Base-by-base conservation (phyloP, 2,888 invertebrate species). In the Cistogaster globosa region DNA sequence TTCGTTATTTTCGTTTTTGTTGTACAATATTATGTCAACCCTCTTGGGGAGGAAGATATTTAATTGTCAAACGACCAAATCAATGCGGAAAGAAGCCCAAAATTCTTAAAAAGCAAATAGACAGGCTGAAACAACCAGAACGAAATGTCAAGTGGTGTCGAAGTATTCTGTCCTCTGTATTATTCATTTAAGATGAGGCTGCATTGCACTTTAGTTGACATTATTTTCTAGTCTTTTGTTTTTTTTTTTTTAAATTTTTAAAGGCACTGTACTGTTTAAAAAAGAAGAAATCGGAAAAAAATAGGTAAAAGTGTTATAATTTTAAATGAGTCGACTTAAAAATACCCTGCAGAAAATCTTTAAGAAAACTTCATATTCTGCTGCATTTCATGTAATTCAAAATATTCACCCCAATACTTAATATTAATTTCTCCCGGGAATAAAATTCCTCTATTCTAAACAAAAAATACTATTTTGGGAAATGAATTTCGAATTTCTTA, bases 11-110 rank as follows among this genome's bases (percentile, higher is more conserved):
- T 32, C 32, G 32, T 32, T 32, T 7, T 32, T 32, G 32, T 8
- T 32, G 32, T 32, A 32, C 6, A 32, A 32, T 62, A 82, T 82
- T 82, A 63, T 85, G 74, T 74, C 78, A 81, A 81, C 63, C 69
- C 85, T 81, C 82, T 82, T 78, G 82, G 82, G 85, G 74, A 69
- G 74, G 69, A 74, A 78, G 63, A 74, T 32, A 32, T 32, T 0
- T 83, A 78, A 85, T 82, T 85, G 85, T 82, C 85, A 85, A 78
- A 82, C 68, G 85, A 82, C 78, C 69, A 82, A 85, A 85, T 85
- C 82, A 82, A 82, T 85, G 85, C 82, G 85, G 85, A 85, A 85
- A 85, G 78, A 85, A 85, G 82, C 85, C 85, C 82, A 85, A 82
- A 82, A 65, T 85, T 81, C 63, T 69, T 69, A n/a, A 63, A 80